Evolutionary conservation across 2,113 vertebrate genomes (phyloP).

Genomic region (Nannobrachium achirus): DNA sequence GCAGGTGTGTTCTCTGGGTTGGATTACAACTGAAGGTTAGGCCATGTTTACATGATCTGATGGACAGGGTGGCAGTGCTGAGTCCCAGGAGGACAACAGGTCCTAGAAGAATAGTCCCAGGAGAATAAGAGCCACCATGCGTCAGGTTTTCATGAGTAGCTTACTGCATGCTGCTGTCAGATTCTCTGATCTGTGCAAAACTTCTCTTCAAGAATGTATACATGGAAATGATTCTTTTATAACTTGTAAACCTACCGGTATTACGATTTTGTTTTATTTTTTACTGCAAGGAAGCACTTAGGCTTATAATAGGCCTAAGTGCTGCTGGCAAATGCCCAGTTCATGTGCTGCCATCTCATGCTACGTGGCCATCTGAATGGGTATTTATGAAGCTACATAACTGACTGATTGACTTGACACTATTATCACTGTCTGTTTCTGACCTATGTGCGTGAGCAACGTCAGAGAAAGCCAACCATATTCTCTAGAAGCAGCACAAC

Average conservation of each 20-base stretch:
- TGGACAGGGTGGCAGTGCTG: slow-evolving; percentile 17
- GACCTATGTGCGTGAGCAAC: too few species aligned
- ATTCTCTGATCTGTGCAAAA: slow-evolving; percentile 50
- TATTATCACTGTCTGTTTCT: too few species aligned
- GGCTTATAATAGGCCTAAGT: too few species aligned
- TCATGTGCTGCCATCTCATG: too few species aligned
- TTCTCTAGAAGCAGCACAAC: slow-evolving; percentile 8
- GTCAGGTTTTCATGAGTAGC: slow-evolving; percentile 61
- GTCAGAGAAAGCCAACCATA: too few species aligned
- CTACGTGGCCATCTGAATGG: too few species aligned
- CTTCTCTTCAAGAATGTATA: too few species aligned
- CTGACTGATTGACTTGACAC: too few species aligned
- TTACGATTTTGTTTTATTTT: slow-evolving; percentile 44
- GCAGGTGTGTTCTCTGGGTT: slow-evolving; percentile 60
- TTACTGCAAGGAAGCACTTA: slow-evolving; percentile 31
- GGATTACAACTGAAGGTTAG: slow-evolving; percentile 41
- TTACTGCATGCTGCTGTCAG: slow-evolving; percentile 54
- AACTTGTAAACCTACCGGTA: slow-evolving; percentile 41
- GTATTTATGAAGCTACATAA: too few species aligned
- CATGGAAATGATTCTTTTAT: slow-evolving; percentile 34
- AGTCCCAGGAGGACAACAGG: slow-evolving; percentile 22
- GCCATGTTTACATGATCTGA: slow-evolving; percentile 27
- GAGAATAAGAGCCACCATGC: too few species aligned
- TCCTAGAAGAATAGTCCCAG: too few species aligned
- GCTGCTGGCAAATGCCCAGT: too few species aligned